Conservation (phyloP, 1,140 invertebrate genomes). For the Bombus turneri region DNA sequence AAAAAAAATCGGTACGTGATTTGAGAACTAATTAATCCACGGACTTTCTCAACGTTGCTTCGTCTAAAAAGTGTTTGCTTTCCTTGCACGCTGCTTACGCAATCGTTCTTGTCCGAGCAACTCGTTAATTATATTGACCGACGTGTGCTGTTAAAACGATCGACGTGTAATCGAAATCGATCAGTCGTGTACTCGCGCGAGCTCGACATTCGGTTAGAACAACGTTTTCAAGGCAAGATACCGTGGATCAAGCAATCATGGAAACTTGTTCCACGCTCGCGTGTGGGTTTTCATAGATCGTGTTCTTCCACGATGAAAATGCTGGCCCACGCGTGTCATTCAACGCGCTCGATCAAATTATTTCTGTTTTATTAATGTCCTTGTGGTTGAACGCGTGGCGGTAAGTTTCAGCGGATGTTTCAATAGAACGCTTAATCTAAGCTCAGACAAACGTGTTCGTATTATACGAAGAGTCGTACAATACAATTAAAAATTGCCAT, state of each 20-base stretch:
- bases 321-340: slow-evolving; percentile 8
- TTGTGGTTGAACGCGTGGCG: too few species aligned
- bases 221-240: background rate
- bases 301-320: background rate
- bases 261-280: background rate
- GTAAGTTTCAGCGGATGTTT: background rate
- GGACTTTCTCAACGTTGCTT: background rate
- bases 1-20: slow-evolving; percentile 19
- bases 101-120: background rate
- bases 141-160: background rate
- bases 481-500: too few species aligned
- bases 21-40: slow-evolving; percentile 24
- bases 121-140: slow-evolving; percentile 42
- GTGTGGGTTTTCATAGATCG: slow-evolving; percentile 15
- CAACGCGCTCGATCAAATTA: slow-evolving; percentile 4
- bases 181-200: background rate
- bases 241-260: background rate
- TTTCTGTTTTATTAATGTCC: background rate
- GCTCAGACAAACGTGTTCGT: too few species aligned
- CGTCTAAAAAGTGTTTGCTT: slow-evolving; percentile 10
- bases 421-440: too few species aligned
- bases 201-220: background rate
- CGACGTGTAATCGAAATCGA: slow-evolving; percentile 33
- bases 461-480: too few species aligned
- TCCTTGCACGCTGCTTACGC: slow-evolving; percentile 2